phyloP scores from a whole-genome alignment of 2,113 vertebrate genomes.

The Falcunculus frontatus region DNA sequence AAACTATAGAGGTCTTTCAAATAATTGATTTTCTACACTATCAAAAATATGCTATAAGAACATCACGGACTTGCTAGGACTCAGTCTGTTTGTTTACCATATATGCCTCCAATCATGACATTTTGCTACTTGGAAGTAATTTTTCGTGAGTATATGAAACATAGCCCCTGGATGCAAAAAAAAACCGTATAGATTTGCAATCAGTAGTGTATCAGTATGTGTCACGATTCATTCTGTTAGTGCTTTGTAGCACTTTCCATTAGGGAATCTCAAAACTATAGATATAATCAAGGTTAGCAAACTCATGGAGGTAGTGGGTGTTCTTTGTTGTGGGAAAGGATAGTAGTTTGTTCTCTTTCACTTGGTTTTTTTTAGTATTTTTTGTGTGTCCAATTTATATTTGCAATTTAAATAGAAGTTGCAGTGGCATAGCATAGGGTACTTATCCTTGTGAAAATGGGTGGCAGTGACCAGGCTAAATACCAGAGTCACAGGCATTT shows the following conservation, averaged over 20 bases:
- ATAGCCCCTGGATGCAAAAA: not conserved
- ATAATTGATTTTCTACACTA: not conserved
- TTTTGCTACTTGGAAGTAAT: not conserved
- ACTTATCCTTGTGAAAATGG: not conserved
- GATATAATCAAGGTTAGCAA: conserved; percentile 11
- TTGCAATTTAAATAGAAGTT: not conserved
- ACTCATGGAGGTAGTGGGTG: not conserved
- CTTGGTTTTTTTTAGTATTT: not conserved
- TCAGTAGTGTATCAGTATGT: conserved; percentile 18
- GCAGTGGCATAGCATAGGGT: not conserved
- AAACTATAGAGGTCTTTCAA: not conserved
- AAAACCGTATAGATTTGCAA: conserved; percentile 15
- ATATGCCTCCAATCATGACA: not conserved
- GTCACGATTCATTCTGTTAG: conserved; percentile 22
- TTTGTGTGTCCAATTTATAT: not conserved
- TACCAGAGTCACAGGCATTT: not conserved
- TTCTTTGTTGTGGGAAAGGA: not conserved
- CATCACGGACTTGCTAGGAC: not conserved
- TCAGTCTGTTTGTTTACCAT: not conserved
- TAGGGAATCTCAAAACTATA: conserved; percentile 8
- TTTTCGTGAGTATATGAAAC: not conserved
- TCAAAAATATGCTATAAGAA: not conserved
- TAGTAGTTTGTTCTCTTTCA: not conserved
- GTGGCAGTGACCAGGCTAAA: not conserved
- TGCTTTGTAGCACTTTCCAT: not conserved